These are phyloP conservation scores for Melolontha melolontha DNA, from an alignment of 2,888 invertebrate genomes.

Conservation along the genomic window DNA sequence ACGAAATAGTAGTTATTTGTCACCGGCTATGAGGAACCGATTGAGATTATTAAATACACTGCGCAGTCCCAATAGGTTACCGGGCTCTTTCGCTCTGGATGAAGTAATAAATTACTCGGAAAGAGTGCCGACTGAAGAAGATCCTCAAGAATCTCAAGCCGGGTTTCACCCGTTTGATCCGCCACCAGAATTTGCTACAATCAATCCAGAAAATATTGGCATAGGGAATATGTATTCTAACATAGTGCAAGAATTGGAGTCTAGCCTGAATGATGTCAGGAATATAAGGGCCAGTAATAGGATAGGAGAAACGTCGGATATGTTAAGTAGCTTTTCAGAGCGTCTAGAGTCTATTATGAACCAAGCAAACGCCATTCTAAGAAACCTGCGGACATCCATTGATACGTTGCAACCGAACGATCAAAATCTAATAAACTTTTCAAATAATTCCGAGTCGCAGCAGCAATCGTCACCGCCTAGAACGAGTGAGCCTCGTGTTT, in stretches of 20 bases:
- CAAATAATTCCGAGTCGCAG: constrained; percentile 2
- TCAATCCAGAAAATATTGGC: constrained; percentile 58
- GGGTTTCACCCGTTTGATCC: constrained; percentile 56
- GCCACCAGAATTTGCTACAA: constrained; percentile 53
- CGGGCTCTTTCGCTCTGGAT: constrained; percentile 55
- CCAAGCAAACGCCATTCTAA: constrained; percentile 62
- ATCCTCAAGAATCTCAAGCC: constrained; percentile 46
- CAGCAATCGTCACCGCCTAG: constrained; percentile 30
- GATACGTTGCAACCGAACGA: constrained; percentile 55
- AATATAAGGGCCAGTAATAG: constrained; percentile 57
- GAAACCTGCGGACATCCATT: constrained; percentile 60
- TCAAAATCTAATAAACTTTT: constrained; percentile 22
- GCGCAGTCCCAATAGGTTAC: constrained; percentile 18
- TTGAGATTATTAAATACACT: constrained; percentile 39
- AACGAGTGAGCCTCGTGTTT: constrained; percentile 45
- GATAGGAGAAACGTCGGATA: constrained; percentile 60
- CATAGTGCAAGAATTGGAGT: constrained; percentile 62
- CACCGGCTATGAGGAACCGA: constrained; percentile 42
- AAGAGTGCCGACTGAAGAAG: constrained; percentile 58
- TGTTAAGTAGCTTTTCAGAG: constrained; percentile 62
- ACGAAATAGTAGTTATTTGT: constrained; percentile 34
- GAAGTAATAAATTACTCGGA: constrained; percentile 63
- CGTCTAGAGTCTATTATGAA: constrained; percentile 61
- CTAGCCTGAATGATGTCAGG: constrained; percentile 59
- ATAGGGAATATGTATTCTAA: constrained; percentile 62